Evolutionary conservation across 2,888 invertebrate species (phyloP).

Genomic region (Hypomecis punctinalis): DNA sequence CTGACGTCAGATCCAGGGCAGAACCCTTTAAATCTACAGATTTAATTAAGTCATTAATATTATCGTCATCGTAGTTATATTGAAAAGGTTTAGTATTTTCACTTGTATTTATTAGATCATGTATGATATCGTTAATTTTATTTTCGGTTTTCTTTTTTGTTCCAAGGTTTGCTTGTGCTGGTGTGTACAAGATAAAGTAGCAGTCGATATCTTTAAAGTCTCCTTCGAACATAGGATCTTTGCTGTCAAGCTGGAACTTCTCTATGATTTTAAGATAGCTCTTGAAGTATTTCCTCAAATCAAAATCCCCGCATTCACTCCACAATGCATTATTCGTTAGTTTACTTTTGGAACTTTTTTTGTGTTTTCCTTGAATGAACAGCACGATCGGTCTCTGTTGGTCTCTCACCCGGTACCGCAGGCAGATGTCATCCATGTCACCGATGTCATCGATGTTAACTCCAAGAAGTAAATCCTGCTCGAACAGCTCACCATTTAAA

Average conservation of each 20-base stretch:
- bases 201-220: neutral
- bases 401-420: no score
- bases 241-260: neutral
- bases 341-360: no score
- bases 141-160: no score
- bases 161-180: neutral
- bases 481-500: no score
- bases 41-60: constrained; percentile 43
- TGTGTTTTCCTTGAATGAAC: no score
- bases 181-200: neutral
- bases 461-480: no score
- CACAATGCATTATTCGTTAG: no score
- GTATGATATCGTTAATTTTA: no score
- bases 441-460: no score
- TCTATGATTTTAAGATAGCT: no score
- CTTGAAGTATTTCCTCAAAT: neutral
- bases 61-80: constrained; percentile 43
- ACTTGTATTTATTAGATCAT: neutral
- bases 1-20: constrained; percentile 45
- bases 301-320: neutral
- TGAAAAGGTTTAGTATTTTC: constrained; percentile 44
- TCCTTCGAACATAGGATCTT: constrained; percentile 10
- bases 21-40: constrained; percentile 46
- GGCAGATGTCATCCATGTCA: no score
- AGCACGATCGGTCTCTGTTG: no score